A percentile compares a stretch with the other conserved stretches of the same genome.
Conservation (phyloP, 2,113 vertebrate species). For the Tichodroma muraria region DNA sequence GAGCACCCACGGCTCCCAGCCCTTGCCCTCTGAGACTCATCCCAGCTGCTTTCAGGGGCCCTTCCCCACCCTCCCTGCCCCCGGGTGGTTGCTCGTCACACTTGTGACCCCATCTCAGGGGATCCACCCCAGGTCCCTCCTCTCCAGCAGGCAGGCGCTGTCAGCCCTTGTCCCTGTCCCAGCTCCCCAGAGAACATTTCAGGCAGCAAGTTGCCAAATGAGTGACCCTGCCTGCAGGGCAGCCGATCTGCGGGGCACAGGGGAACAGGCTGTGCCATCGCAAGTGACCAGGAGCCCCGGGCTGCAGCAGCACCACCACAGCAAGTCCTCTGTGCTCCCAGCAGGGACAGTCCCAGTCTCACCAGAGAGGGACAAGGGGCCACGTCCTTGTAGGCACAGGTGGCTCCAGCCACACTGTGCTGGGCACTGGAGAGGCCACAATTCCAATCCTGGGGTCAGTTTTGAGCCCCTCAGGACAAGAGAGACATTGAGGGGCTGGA, state of each 20-base stretch:
- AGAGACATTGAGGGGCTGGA: rapidly evolving
- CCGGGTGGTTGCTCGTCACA: rapidly evolving
- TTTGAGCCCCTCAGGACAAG: rapidly evolving
- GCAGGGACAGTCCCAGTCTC: not conserved
- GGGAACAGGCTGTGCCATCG: not conserved
- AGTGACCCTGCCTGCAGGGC: not conserved
- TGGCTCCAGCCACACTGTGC: not conserved
- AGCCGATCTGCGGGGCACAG: not conserved
- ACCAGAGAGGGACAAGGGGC: not conserved
- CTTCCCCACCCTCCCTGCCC: not conserved
- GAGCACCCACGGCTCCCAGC: rapidly evolving
- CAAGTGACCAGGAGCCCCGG: not conserved
- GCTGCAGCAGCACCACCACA: not conserved
- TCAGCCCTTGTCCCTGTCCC: too few species aligned
- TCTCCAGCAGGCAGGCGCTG: rapidly evolving
- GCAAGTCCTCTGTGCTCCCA: not conserved
- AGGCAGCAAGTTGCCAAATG: not conserved
- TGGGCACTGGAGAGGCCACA: not conserved
- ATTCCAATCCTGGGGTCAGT: not conserved
- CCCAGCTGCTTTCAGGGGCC: not conserved
- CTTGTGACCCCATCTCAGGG: not conserved
- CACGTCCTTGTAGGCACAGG: rapidly evolving
- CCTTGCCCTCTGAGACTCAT: too few species aligned
- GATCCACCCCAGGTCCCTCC: not conserved
- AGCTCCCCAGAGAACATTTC: too few species aligned